Conservation (phyloP, 64 coral and sea anemone species). For the Cladopsammia gracilis region DNA sequence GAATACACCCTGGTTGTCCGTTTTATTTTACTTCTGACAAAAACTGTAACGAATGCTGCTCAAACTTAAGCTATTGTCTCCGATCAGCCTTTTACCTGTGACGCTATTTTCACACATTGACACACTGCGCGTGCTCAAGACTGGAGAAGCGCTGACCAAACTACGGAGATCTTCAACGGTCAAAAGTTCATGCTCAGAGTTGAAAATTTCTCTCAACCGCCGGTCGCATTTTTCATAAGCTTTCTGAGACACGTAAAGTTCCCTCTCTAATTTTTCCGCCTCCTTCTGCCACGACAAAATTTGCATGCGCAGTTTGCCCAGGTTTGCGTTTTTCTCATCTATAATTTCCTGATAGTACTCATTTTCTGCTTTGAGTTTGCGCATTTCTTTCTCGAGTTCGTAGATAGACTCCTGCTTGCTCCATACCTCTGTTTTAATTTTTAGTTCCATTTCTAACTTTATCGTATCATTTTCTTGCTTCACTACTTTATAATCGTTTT, state of each 20-base stretch:
- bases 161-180: background rate
- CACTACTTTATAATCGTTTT: background rate
- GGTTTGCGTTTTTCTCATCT: background rate
- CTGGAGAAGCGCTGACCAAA: background rate
- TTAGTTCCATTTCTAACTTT: background rate
- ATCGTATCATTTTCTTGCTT: background rate
- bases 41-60: background rate
- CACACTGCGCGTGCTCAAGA: background rate
- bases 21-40: too few species aligned
- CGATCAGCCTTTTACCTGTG: background rate
- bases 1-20: too few species aligned
- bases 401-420: background rate
- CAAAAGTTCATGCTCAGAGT: background rate
- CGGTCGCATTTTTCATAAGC: background rate
- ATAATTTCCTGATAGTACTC: background rate
- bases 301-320: background rate
- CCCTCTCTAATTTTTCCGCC: background rate
- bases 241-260: background rate
- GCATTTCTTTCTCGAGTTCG: background rate
- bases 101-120: background rate
- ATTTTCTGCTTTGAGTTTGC: slow-evolving; percentile 13
- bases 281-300: background rate
- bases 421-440: background rate
- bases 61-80: background rate
- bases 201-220: slow-evolving; percentile 4